Base-by-base conservation (phyloP, 64 coral and sea anemone genomes). In the Montipora cactus region DNA sequence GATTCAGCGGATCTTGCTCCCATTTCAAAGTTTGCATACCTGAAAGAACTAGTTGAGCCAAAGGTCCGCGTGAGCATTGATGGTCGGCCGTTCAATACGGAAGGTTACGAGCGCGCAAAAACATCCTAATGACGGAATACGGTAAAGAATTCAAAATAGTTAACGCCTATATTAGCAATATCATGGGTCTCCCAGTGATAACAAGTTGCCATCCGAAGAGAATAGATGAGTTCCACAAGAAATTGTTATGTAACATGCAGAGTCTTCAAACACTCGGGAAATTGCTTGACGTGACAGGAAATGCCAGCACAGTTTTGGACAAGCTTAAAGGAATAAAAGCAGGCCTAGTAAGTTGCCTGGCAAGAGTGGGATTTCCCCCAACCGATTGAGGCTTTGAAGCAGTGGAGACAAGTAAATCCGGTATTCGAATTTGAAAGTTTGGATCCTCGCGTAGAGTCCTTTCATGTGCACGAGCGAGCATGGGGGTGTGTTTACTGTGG, bases 231-330 rank as follows among this genome's bases (percentile, higher is more conserved):
- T 91, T 91, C 25, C 81, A 51, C 19, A 49, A 92, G 68, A 92
- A 82, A 21, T 25, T 95, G 22, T 55, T 50, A 5, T 75, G 64
- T 58, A 95, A 91, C 50, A 87, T 95, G 18, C 88, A 89, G 67
- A 64, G 74, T 52, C 53, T 89, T 19, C 70, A 73, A 81, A 79
- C 11, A 11, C 44, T 46, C 1, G 45, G 45, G 3, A 50, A 48
- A 79, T 46, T 79, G 74, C 23, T 7, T 12, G 74, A 28, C 74
- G 22, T 44, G 5, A 14, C 37, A 37, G 37, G 1, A 37, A 37
- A 37, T 37, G 74, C 47, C 7, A 8, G 21, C 0, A 5, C 3
- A 49, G 76, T 79, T 8, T 47, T 79, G 6, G 19, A 79, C 47
- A 79, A 79, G 76, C 37, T 37, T 37, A 37, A 37, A 37, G 37